These are phyloP conservation scores for Halcyon chelicuti DNA, from an alignment of 2,797 vertebrate species.

Conservation along the genomic window DNA sequence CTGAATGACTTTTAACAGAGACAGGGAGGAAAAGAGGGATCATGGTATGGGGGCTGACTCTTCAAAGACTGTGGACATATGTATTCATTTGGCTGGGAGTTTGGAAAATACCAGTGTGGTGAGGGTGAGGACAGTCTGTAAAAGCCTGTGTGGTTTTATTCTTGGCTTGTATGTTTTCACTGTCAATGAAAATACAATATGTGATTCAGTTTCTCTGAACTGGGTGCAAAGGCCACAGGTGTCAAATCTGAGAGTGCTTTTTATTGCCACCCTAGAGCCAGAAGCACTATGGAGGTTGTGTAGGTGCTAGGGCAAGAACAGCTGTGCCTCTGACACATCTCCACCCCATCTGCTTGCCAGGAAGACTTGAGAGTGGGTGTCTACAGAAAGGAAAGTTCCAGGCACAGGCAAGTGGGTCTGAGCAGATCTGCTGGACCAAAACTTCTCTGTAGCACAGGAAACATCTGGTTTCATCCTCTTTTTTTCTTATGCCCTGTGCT, in stretches of 20 bases:
- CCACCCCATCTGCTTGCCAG: neutral
- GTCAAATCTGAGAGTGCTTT: neutral
- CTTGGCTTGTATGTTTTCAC: neutral
- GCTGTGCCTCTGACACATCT: neutral
- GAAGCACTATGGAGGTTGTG: neutral
- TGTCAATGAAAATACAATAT: neutral
- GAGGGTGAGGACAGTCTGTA: neutral
- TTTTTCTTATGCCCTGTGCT: neutral
- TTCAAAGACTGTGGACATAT: neutral
- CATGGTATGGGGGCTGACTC: neutral
- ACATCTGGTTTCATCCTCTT: neutral
- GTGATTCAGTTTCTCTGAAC: neutral
- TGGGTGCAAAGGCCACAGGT: neutral
- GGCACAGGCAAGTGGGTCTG: neutral
- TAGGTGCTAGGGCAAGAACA: neutral
- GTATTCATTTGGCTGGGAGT: neutral
- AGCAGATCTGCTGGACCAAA: neutral
- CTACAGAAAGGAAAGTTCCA: neutral
- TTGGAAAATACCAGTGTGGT: constrained; percentile 36
- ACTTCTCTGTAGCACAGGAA: neutral
- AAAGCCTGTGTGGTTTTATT: constrained; percentile 24
- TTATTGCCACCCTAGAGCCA: neutral
- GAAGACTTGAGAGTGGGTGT: neutral
- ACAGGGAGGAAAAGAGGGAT: neutral
- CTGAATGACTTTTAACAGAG: neutral